Evolutionary conservation across 2,797 vertebrate species (phyloP).

Genomic region (Brachyalestes nurse): DNA sequence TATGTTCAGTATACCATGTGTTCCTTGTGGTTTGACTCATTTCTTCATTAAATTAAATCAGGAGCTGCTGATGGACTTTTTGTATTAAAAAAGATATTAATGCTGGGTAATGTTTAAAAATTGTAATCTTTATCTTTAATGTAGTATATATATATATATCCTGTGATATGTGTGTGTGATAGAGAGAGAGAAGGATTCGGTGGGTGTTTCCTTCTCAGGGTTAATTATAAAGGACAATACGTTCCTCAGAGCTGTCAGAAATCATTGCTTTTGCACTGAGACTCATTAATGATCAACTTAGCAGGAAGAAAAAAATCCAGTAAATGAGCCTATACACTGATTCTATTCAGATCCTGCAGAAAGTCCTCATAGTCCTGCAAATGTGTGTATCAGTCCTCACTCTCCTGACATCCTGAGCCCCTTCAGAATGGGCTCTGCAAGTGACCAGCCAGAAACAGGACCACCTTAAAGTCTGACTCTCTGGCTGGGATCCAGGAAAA

Average conservation of each 20-base stretch:
- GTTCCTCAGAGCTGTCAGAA: constrained; percentile 30
- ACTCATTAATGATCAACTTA: constrained; percentile 70
- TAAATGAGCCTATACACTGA: neutral
- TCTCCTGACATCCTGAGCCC: neutral
- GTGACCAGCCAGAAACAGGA: too few species aligned
- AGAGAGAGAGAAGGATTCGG: neutral
- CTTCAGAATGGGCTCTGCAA: too few species aligned
- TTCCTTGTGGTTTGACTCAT: too few species aligned
- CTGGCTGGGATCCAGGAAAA: neutral
- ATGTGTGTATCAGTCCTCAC: neutral
- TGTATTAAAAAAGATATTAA: too few species aligned
- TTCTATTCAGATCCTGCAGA: neutral
- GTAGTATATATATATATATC: too few species aligned
- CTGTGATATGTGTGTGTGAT: neutral
- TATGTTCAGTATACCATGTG: too few species aligned
- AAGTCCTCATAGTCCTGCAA: neutral
- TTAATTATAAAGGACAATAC: constrained; percentile 44
- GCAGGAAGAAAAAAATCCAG: constrained; percentile 52
- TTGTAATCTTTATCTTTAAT: too few species aligned
- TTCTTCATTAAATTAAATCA: too few species aligned
- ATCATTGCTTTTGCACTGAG: constrained; percentile 38
- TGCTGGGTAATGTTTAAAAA: too few species aligned
- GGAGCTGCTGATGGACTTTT: too few species aligned
- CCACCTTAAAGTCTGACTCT: too few species aligned
- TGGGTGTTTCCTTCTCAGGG: constrained; percentile 37